Base-by-base conservation (phyloP, 1,140 invertebrate genomes). In the Cotesia chilonis region DNA sequence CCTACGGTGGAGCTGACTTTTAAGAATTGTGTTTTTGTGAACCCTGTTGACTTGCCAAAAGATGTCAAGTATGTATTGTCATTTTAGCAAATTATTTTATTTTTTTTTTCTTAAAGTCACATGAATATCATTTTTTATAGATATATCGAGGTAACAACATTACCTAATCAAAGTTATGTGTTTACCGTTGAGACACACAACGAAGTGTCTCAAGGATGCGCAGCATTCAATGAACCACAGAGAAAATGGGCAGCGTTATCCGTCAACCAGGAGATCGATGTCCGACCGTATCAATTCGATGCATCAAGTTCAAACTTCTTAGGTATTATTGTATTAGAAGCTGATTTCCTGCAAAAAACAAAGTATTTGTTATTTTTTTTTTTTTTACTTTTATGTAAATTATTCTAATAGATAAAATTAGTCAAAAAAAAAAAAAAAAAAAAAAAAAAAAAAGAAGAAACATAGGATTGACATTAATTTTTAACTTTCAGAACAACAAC, bases 211-310 rank as follows among this genome's bases (percentile, higher is more conserved):
- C 89, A 90, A 71, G 93, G 93, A 12, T 89, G 91, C 71, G 90
- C 99, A 68, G 97, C 95, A 2, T 99, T 99, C 84, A 97, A 94
- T 79, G 89, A 96, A 68, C 93, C 94, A 4, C 94, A 99, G 84
- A 90, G 98, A 78, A 98, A 98, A 90, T 99, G 98, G 96, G 97
- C 97, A 1, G 92, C 92, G 54, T 89, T 99, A 3, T 97, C 95
- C 4, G 91, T 99, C 75, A 94, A 95, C 81, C 95, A 97, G 78
- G 91, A 91, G 17, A 92, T 99, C 67, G 91, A 93, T 77, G 96
- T 98, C 38, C 90, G 91, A 68, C 92, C 93, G 0, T 96, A 92
- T 86, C 89, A 89, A 47, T 94, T 96, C 78, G 89, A 92, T 82
- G 88, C 92, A 68, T 89, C 89, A n/a, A 91, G 87, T 74, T 92